Percentiles rank a stretch among this genome's conserved stretches.
These are phyloP conservation scores for Callyntrura guangdongensis DNA, from an alignment of 2,888 invertebrate genomes.

Conservation along the genomic window DNA sequence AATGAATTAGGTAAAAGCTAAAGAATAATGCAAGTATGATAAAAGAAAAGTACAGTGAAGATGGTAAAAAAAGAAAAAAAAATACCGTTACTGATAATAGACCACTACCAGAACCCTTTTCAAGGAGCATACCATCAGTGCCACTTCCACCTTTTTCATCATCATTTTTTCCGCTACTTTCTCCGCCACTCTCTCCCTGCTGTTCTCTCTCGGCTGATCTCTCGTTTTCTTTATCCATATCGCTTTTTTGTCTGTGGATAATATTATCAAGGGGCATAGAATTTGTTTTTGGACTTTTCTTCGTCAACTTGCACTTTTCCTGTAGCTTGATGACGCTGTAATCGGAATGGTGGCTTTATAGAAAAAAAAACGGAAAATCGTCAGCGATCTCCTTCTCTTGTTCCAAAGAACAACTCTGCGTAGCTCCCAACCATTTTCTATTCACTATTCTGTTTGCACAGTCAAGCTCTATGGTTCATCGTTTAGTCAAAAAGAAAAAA, in stretches of 20 bases:
- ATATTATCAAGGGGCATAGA: slow-evolving; percentile 59
- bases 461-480: slow-evolving; percentile 8
- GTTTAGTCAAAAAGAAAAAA: neutral
- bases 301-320: neutral
- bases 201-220: slow-evolving; percentile 2
- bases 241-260: neutral
- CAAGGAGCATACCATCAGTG: neutral
- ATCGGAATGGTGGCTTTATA: neutral
- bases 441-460: slow-evolving; percentile 7
- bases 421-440: neutral
- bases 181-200: neutral
- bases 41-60: slow-evolving; percentile 14
- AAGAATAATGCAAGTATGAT: neutral
- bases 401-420: neutral
- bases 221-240: neutral
- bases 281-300: slow-evolving; percentile 35
- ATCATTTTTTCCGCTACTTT: slow-evolving; percentile 3
- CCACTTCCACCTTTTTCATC: neutral
- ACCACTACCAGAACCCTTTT: slow-evolving; percentile 12
- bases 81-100: slow-evolving; percentile 49
- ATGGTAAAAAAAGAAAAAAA: neutral
- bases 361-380: neutral
- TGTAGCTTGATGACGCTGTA: neutral
- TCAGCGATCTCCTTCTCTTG: slow-evolving; percentile 12
- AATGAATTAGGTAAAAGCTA: neutral